phyloP scores from a whole-genome alignment of 2,113 vertebrate species.

The Aldabrachelys gigantea region DNA sequence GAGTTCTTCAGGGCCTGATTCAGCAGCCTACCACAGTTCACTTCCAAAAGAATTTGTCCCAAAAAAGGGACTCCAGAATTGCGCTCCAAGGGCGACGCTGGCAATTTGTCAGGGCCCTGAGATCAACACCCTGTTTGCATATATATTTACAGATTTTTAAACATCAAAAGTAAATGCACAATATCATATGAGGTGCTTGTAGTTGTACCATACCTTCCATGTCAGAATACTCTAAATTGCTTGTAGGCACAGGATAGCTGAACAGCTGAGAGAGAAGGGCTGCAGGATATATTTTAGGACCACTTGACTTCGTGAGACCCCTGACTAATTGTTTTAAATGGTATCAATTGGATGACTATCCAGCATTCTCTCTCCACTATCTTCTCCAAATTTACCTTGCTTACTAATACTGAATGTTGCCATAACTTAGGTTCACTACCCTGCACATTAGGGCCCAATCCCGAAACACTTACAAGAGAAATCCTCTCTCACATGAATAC shows the following conservation, averaged over 20 bases:
- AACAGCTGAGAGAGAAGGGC: not conserved
- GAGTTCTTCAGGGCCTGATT: not conserved
- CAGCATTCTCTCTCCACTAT: constrained; percentile 15
- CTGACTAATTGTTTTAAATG: not conserved
- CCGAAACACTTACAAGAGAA: constrained; percentile 17
- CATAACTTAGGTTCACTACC: constrained; percentile 6
- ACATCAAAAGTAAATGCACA: not conserved
- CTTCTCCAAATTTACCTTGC: constrained; percentile 27
- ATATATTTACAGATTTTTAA: not conserved
- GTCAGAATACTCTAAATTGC: not conserved
- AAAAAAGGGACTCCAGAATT: not conserved
- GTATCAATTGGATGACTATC: constrained; percentile 28
- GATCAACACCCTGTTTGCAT: not conserved
- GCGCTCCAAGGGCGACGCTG: not conserved
- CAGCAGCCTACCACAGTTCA: not conserved
- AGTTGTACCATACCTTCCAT: not conserved
- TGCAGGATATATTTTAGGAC: not conserved
- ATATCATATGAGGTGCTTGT: not conserved
- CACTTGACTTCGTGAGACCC: not conserved
- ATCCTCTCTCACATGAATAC: not conserved
- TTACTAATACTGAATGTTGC: not conserved
- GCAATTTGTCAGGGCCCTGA: not conserved
- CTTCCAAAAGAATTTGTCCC: not conserved
- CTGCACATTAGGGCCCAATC: not conserved
- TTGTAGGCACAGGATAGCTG: not conserved